Evolutionary conservation across 2,888 invertebrate species (phyloP), one percentile per base, ranked within the genome.

Genomic region (Cacoxenus indagator): DNA sequence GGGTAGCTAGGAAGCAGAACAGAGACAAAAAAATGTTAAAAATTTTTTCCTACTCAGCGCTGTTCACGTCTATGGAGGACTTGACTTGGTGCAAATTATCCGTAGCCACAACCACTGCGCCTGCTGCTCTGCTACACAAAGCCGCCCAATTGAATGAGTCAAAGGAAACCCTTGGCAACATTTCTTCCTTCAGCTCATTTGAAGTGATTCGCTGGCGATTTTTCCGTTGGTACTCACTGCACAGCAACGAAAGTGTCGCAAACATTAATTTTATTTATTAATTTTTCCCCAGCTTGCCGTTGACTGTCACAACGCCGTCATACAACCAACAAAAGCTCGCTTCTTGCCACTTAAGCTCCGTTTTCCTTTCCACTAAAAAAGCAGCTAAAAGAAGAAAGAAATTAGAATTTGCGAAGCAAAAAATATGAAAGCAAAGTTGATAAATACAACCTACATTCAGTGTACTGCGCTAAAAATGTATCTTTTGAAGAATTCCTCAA

Each of bases 201-300:
- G 57, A 57, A 57, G 57, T 57, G 29, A 26, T 27, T 62, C n/a
- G 1, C 4, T 61, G 6, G 27, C 14, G 27, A 17, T n/a, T 27
- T n/a, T 57, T 57, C 19, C 8, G 27, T 9, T 57, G 6, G 4
- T 1, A 29, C 2, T 51, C 5, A 43, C n/a, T n/a, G 46, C 68
- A 70, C 78, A 74, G 59, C 59, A 68, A 55, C 54, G 46, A 64
- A 84, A 84, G 81, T 84, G 81, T 81, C 83, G 80, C 73, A 80
- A 78, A 76, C 85, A 84, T 85, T 85, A 84, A 84, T 84, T 85
- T 85, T 81, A 84, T 84, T 84, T 84, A 84, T 84, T 84, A 84
- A 84, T 84, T 84, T 84, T 81, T 82, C 17, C 11, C 24, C 24
- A 5, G 17, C 37, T 37, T 37, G 9, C 37, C 67, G n/a, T n/a